phyloP scores from a whole-genome alignment of 2,888 invertebrate species.

The Oligia strigilis region DNA sequence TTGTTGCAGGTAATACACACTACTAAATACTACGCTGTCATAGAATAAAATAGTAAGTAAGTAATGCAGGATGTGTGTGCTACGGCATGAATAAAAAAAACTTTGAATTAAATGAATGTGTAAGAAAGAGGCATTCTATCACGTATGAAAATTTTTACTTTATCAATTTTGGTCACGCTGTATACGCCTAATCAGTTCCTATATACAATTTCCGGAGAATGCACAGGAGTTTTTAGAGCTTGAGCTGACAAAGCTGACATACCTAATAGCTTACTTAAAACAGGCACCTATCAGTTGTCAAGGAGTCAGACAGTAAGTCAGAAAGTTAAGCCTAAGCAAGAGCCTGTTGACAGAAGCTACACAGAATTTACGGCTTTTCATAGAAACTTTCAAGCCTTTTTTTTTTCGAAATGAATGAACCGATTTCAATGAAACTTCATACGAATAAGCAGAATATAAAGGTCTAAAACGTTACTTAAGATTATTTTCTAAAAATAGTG shows the following conservation, averaged over 20 bases:
- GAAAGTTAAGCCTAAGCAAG: neutral
- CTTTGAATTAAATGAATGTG: neutral
- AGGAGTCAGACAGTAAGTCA: neutral
- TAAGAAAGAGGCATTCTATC: constrained; percentile 17
- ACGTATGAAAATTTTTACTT: neutral
- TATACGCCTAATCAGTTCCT: constrained; percentile 13
- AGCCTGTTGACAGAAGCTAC: neutral
- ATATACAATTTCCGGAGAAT: constrained; percentile 18
- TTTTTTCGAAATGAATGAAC: too few species aligned
- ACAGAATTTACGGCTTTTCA: neutral
- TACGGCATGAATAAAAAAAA: constrained; percentile 44
- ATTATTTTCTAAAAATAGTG: too few species aligned
- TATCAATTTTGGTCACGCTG: constrained; percentile 41
- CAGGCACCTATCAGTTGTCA: neutral
- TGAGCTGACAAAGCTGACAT: neutral
- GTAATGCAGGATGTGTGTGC: constrained; percentile 33
- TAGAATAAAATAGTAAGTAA: constrained; percentile 45
- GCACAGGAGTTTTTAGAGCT: neutral
- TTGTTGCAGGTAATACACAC: constrained; percentile 57
- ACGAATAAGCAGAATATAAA: too few species aligned
- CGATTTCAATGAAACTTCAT: too few species aligned
- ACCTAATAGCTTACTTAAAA: too few species aligned
- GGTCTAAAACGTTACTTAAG: too few species aligned
- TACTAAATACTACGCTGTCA: constrained; percentile 18
- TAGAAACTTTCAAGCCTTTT: too few species aligned